phyloP scores from a whole-genome alignment of 2,797 vertebrate species.

The Cossypha caffra region DNA sequence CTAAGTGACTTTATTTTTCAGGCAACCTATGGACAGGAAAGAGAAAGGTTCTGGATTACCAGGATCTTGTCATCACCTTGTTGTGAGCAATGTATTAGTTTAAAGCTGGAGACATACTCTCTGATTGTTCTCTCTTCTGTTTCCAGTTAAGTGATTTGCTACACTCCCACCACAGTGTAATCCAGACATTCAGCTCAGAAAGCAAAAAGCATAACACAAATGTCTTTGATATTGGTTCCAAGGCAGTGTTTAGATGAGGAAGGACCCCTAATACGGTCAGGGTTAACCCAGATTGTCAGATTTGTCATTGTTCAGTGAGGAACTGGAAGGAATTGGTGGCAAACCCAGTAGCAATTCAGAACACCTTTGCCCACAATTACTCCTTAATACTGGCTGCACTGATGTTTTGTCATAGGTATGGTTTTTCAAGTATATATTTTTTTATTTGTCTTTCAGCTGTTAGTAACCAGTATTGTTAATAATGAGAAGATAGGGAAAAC shows the following conservation, averaged over 20 bases:
- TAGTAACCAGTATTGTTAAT: background rate
- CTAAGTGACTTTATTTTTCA: background rate
- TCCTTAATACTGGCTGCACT: background rate
- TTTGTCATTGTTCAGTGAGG: background rate
- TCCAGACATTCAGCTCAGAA: background rate
- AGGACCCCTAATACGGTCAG: background rate
- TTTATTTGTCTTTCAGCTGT: background rate
- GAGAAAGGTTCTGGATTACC: background rate
- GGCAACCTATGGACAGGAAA: background rate
- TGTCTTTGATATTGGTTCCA: background rate
- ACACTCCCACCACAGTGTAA: background rate
- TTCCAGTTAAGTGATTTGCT: background rate
- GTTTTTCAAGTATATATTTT: background rate
- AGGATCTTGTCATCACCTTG: background rate
- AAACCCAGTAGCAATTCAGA: background rate
- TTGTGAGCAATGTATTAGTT: background rate
- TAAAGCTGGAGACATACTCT: background rate
- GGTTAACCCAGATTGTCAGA: background rate
- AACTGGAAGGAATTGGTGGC: background rate
- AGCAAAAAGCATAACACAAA: background rate
- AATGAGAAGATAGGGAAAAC: background rate
- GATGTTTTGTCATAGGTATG: background rate
- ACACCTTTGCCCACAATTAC: background rate
- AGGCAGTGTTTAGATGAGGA: background rate
- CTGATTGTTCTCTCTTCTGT: background rate